Conservation (phyloP, 2,888 invertebrate genomes). For the Rosalia funebris region DNA sequence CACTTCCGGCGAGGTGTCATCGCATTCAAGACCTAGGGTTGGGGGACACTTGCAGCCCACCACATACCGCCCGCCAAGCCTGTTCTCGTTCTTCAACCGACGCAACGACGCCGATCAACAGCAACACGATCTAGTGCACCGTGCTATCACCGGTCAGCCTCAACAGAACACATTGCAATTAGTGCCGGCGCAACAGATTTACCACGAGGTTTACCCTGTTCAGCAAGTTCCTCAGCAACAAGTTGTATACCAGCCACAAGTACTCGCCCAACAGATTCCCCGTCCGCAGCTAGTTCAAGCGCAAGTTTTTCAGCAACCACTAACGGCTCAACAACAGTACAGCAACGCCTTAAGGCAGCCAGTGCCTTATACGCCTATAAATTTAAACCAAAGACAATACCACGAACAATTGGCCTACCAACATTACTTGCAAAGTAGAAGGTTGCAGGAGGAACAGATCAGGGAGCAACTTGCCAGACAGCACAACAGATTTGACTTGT, state of each 20-base stretch:
- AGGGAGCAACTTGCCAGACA: conserved; percentile 53
- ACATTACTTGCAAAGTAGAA: conserved; percentile 50
- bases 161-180: conserved; percentile 49
- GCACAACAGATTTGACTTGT: conserved; percentile 56
- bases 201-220: conserved; percentile 32
- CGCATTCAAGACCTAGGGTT: conserved; percentile 54
- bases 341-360: conserved; percentile 37
- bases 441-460: conserved; percentile 52
- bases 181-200: conserved; percentile 39
- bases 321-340: conserved; percentile 22
- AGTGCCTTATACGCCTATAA: conserved; percentile 51
- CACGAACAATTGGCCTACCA: conserved; percentile 49
- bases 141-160: conserved; percentile 46
- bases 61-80: conserved; percentile 60
- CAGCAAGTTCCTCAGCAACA: conserved; percentile 17
- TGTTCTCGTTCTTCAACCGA: conserved; percentile 38
- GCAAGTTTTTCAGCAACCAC: conserved; percentile 26
- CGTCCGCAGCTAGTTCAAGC: conserved; percentile 13
- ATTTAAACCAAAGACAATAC: conserved; percentile 46
- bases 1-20: conserved; percentile 52
- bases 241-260: conserved; percentile 27
- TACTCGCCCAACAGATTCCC: conserved; percentile 13
- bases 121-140: conserved; percentile 45
- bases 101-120: conserved; percentile 41
- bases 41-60: conserved; percentile 63